Evolutionary conservation across 2,888 invertebrate genomes (phyloP).

Genomic region (Agrotis ipsilon): DNA sequence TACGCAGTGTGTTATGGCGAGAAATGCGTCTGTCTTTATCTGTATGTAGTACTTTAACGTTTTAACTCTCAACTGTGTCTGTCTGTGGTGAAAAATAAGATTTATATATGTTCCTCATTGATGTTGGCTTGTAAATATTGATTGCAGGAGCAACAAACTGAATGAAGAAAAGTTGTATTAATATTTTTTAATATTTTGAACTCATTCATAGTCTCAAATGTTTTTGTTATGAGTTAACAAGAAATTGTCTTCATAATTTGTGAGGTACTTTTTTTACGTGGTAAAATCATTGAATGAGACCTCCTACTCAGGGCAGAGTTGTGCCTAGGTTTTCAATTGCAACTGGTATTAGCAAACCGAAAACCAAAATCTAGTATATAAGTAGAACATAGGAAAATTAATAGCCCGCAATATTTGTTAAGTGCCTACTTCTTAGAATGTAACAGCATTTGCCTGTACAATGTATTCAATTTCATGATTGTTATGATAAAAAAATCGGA

Average conservation of each 20-base stretch:
- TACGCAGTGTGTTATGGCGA: conserved; percentile 22
- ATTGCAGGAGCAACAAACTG: not conserved
- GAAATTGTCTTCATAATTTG: not conserved
- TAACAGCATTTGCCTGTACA: not conserved
- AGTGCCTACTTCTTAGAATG: conserved; percentile 11
- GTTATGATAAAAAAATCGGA: not conserved
- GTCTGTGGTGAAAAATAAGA: not conserved
- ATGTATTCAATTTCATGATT: not conserved
- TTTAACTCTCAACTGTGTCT: conserved; percentile 12
- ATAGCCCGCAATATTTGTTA: conserved; percentile 9
- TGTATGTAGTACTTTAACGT: conserved; percentile 22
- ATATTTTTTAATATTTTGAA: not conserved
- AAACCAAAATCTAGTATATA: not conserved
- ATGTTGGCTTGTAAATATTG: not conserved
- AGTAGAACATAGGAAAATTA: conserved; percentile 3
- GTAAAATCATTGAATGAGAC: too few species aligned
- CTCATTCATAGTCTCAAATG: not conserved
- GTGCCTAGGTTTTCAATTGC: not conserved
- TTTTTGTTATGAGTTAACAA: not conserved
- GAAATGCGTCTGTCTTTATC: conserved; percentile 26
- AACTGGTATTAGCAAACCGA: too few species aligned
- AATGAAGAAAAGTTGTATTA: not conserved
- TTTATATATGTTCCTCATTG: not conserved
- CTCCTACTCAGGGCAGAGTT: too few species aligned
- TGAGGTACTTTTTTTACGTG: too few species aligned